Evolutionary conservation across 2,113 vertebrate genomes (phyloP), one percentile per base, ranked within the genome.

Genomic region (Nothobranchius furzeri): DNA sequence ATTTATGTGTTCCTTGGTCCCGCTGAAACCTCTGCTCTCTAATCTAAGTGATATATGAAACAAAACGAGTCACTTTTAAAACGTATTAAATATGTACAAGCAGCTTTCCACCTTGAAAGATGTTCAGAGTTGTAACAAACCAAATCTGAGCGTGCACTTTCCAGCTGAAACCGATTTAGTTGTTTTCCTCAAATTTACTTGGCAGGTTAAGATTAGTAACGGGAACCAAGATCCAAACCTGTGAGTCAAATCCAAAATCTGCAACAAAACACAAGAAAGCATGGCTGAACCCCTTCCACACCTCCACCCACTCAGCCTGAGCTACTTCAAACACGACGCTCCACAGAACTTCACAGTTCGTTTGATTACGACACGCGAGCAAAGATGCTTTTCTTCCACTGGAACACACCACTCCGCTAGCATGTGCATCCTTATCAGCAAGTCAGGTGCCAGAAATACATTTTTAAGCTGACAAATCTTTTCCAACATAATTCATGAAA

Each of bases 251-350:
- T 68, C 54, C 40, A 70, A 37, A 53, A 65, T 70, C 55, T 68
- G 35, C 42, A 70, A 80, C 54, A 65, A 59, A 65, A 48, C 65
- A 60, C 36, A 53, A 57, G 40, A 50, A 81, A 66, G 71, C 49
- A 65, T 60, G 52, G 36, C 20, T 72, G 64, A 75, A 76, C 70
- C 64, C 63, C 58, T 67, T 51, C 57, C 6, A 36, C 56, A 66
- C 67, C 70, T 75, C 64, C 73, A 45, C 73, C 78, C 66, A 82
- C 70, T 10, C 49, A 51, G 37, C 46, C 20, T 15, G 1, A 73
- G 60, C 60, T 54, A 51, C 50, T 50, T 60, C 62, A 71, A 60
- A 78, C 45, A 20, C 11, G 53, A 49, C 9, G 4, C 55, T 46
- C 56, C 42, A 60, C 54, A 70, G 46, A 54, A 67, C n/a, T 52